A percentile compares a stretch with the other conserved stretches of the same genome.
These are phyloP conservation scores for Colossoma macropomum DNA, from an alignment of 2,113 vertebrate genomes.

Conservation along the genomic window DNA sequence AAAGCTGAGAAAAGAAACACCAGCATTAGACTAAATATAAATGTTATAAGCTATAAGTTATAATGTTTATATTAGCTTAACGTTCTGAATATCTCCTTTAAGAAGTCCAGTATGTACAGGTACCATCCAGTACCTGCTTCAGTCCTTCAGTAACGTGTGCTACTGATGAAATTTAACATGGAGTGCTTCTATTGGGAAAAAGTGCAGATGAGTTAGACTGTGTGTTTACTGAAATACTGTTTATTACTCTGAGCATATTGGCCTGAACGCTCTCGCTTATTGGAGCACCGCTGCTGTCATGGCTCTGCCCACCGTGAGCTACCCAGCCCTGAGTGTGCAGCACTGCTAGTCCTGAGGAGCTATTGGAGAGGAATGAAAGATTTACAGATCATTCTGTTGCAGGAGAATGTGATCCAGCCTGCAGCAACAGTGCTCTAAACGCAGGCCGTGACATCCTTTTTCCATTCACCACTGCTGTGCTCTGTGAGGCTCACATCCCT, in stretches of 20 bases:
- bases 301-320: too few species aligned
- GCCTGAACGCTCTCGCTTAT: background rate
- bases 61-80: too few species aligned
- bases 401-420: conserved; percentile 9
- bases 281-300: background rate
- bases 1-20: too few species aligned
- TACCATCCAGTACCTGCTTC: too few species aligned
- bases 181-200: too few species aligned
- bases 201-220: too few species aligned
- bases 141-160: too few species aligned
- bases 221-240: background rate
- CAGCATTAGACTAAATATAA: too few species aligned
- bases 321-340: background rate
- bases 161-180: too few species aligned
- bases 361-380: background rate
- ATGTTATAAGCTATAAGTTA: too few species aligned
- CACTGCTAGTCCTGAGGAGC: background rate
- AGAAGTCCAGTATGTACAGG: too few species aligned
- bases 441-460: background rate
- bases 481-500: background rate
- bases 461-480: background rate
- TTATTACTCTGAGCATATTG: background rate
- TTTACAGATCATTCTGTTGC: background rate
- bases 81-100: too few species aligned
- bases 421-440: background rate